These are phyloP conservation scores for Hippocampus guttulatus DNA, from an alignment of 2,113 vertebrate genomes.

Conservation along the genomic window DNA sequence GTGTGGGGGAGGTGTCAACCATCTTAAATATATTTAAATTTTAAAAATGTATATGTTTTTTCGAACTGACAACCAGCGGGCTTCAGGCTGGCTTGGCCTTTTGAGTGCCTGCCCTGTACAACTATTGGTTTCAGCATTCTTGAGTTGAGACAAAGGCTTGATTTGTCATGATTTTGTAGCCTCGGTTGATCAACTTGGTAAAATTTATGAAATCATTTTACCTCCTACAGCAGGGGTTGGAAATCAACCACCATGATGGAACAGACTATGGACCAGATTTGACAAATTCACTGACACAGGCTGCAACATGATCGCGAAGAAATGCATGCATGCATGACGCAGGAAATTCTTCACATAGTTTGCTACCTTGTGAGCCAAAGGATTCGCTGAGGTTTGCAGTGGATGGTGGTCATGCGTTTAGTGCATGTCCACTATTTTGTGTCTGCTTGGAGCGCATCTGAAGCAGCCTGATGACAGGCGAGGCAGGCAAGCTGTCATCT, in stretches of 20 bases:
- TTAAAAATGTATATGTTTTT: too few relatives aligned
- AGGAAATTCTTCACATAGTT: constrained; percentile 56
- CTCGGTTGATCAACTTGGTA: too few relatives aligned
- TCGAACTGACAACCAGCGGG: too few relatives aligned
- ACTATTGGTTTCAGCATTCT: too few relatives aligned
- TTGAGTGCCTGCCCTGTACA: too few relatives aligned
- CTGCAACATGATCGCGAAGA: background rate
- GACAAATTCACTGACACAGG: background rate
- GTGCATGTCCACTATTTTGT: constrained; percentile 15
- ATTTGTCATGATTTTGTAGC: too few relatives aligned
- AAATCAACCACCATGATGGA: background rate
- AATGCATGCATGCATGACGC: background rate
- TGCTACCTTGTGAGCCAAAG: constrained; percentile 25
- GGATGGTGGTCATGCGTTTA: constrained; percentile 17
- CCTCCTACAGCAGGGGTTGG: background rate
- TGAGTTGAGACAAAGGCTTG: too few relatives aligned
- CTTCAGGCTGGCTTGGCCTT: too few relatives aligned
- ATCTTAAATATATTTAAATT: too few relatives aligned
- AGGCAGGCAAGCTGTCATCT: constrained; percentile 36
- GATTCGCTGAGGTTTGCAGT: constrained; percentile 17
- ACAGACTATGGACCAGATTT: background rate
- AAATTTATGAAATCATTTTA: too few relatives aligned
- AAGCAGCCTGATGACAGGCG: constrained; percentile 22
- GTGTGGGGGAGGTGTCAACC: too few relatives aligned
- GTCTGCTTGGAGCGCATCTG: constrained; percentile 27